Base-by-base conservation (phyloP, 2,797 vertebrate species). In the Alfaro cultratus region DNA sequence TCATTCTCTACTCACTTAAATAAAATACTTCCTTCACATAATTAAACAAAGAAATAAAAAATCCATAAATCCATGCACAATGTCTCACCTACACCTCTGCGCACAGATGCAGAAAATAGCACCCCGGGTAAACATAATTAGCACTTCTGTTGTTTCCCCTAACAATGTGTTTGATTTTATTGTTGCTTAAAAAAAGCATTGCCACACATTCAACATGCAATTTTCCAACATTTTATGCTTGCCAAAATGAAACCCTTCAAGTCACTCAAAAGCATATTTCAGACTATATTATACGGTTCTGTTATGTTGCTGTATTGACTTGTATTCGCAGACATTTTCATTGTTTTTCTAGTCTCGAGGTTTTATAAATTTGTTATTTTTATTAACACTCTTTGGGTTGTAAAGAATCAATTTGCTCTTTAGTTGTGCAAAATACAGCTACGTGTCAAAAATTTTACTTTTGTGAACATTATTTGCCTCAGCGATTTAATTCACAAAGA, bases 51-150 rank as follows among this genome's bases (percentile, higher is more conserved):
- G 74, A 77, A 73, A 67, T 51, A 36, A 34, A 53, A 80, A 73
- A 62, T 43, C 80, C 43, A 47, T 74, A 23, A 29, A 43, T 21
- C 46, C 16, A 10, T n/a, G 21, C 71, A 62, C 18, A 55, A 23
- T 31, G 18, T 71, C 67, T 76, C 45, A 73, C 49, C 36, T 45
- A 21, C 53, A 36, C 16, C 18, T 75, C 1, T 31, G 18, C 49
- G 47, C 74, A 72, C 51, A 77, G 16, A 51, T 16, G 70, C n/a
- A 55, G 62, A 67, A 29, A 81, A 73, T 57, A 73, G 76, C 68
- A 82, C 49, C 36, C 21, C 43, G 18, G 31, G 60, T 83, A 73
- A 18, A 67, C 41, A 60, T 85, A 86, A 87, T 86, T 85, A 84
- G 75, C 74, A 77, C 31, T 83, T 71, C 46, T 26, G 29, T 78